These are phyloP conservation scores for Busseola fusca DNA, from an alignment of 2,888 invertebrate species.

Conservation along the genomic window DNA sequence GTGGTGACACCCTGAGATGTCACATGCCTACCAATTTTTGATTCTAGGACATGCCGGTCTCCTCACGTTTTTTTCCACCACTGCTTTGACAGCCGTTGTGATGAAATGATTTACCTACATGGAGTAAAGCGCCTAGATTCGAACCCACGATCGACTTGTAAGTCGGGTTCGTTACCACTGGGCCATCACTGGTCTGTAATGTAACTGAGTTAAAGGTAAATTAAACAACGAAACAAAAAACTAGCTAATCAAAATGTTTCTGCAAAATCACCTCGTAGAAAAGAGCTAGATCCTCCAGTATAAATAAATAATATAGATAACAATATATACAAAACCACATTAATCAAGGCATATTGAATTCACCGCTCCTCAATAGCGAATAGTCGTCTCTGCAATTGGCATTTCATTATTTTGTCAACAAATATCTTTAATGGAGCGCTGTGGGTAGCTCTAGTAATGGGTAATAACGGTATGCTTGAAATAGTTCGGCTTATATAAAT, in stretches of 20 bases:
- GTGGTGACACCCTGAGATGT: too few species aligned
- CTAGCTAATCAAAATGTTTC: constrained; percentile 8
- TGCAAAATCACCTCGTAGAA: background rate
- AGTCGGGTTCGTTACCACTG: background rate
- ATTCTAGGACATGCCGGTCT: background rate
- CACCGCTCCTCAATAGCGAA: constrained; percentile 28
- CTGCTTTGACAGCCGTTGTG: background rate
- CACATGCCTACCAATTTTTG: background rate
- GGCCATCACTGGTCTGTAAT: background rate
- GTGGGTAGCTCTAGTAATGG: constrained; percentile 52
- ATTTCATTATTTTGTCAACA: constrained; percentile 58
- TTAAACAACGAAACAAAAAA: background rate
- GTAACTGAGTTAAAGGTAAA: background rate
- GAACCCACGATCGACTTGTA: background rate
- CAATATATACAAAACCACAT: constrained; percentile 20
- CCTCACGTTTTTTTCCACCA: background rate
- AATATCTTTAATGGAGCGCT: constrained; percentile 47
- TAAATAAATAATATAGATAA: constrained; percentile 22
- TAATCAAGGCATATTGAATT: constrained; percentile 49
- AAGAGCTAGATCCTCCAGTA: background rate
- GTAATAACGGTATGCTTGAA: constrained; percentile 53
- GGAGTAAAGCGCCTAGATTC: background rate
- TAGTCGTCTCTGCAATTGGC: constrained; percentile 47
- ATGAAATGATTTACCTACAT: background rate
- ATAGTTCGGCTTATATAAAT: constrained; percentile 65